Base-by-base conservation (phyloP, 2,797 vertebrate genomes). In the Threskiornis aethiopicus region DNA sequence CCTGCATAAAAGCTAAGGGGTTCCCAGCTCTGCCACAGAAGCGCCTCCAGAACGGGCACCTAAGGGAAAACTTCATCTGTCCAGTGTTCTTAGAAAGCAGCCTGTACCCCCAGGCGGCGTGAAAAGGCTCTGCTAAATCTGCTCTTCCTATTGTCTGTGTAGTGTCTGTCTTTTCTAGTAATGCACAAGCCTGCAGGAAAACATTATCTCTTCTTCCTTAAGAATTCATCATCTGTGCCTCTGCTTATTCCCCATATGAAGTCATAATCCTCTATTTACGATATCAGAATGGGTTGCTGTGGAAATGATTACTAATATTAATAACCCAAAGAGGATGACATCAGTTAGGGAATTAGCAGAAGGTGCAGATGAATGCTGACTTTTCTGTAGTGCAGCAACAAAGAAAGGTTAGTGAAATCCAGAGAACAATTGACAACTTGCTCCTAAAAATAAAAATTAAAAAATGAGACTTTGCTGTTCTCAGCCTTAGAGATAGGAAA, bases 241-340 rank as follows among this genome's bases (percentile, higher is more conserved):
- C 95, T 93, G 92, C 90, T 93, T 95, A 97, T 92, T 97, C 96
- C 93, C 92, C 2, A 7, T 64, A 87, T 95, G 97, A 97, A 94
- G 91, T 97, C 96, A 95, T 96, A 87, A 92, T 82, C 58, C 65
- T 94, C 55, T 96, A 55, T 96, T 96, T 97, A 91, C 15, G 67
- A 67, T 97, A 84, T 93, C 80, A 88, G 75, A 92, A 79, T 93
- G 95, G 80, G 90, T 94, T 97, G 93, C 96, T 96, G 93, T 95
- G 90, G 95, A 94, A 97, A 94, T 96, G 41, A 87, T 87, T 96
- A 69, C 89, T 95, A 92, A 93, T 96, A 93, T 90, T 97, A 96
- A 95, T 95, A 94, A 86, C 29, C 61, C 39, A 52, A 83, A 83
- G 83, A 95, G 72, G 62, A 96, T 96, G 69, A 96, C 95, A 95